These are phyloP conservation scores for Drosophila anomalipes DNA, from an alignment of 2,888 invertebrate genomes.

Conservation along the genomic window DNA sequence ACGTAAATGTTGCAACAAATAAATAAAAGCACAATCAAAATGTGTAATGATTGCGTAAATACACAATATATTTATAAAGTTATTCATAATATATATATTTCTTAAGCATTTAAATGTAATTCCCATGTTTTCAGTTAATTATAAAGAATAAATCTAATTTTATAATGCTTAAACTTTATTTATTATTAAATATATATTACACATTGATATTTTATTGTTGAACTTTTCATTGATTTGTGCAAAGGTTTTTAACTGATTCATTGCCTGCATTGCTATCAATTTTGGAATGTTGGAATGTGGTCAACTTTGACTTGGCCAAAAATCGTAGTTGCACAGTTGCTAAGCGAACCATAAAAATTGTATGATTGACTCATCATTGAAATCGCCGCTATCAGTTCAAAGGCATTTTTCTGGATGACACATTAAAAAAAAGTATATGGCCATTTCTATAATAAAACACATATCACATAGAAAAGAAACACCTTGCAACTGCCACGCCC, in stretches of 20 bases:
- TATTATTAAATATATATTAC: too few relatives aligned
- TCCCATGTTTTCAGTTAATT: too few relatives aligned
- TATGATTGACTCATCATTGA: constrained; percentile 38
- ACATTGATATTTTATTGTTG: too few relatives aligned
- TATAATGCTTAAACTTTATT: not conserved
- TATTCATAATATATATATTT: not conserved
- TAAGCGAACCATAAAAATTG: constrained; percentile 15
- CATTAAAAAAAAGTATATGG: constrained; percentile 29
- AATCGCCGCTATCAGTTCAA: constrained; percentile 26
- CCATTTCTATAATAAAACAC: constrained; percentile 40
- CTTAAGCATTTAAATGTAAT: too few relatives aligned
- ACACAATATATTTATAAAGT: not conserved
- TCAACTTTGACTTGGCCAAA: constrained; percentile 25
- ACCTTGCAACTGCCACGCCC: constrained; percentile 16
- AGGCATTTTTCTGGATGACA: constrained; percentile 53
- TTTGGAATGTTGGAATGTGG: constrained; percentile 18
- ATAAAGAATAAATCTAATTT: too few relatives aligned
- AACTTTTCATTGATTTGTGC: not conserved
- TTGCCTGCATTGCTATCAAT: not conserved
- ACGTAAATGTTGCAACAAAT: not conserved
- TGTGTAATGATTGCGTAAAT: not conserved
- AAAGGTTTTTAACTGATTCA: constrained; percentile 23
- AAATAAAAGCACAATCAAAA: not conserved
- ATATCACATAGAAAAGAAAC: not conserved
- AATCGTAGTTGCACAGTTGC: constrained; percentile 20